Percentiles rank a stretch among this genome's conserved stretches.
Conservation (phyloP, 2,888 invertebrate species). For the Odiellus spinosus region DNA sequence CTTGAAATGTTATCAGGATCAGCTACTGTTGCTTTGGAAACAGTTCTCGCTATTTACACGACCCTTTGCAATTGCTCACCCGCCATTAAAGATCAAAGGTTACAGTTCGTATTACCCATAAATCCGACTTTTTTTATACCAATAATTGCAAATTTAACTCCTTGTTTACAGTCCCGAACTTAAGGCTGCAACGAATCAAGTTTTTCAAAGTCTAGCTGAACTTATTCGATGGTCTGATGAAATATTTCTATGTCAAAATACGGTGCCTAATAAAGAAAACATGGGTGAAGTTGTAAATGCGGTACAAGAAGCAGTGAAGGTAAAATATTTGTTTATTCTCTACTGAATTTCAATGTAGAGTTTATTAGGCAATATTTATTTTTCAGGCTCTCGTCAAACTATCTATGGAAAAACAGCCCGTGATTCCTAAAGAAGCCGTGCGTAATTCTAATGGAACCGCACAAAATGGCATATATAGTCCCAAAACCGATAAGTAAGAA, state of each 20-base stretch:
- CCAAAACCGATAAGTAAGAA: constrained; percentile 16
- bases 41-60: constrained; percentile 70
- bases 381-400: constrained; percentile 52
- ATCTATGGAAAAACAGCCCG: constrained; percentile 62
- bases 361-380: too few relatives aligned
- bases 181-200: constrained; percentile 63
- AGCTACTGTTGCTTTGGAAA: constrained; percentile 82
- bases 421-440: constrained; percentile 26
- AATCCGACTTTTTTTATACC: too few relatives aligned
- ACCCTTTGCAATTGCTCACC: constrained; percentile 34
- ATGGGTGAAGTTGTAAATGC: constrained; percentile 50
- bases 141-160: too few relatives aligned
- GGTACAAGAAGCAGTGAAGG: constrained; percentile 55
- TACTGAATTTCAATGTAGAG: neutral
- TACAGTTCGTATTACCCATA: too few relatives aligned
- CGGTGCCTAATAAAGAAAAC: constrained; percentile 38
- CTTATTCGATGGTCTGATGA: constrained; percentile 79
- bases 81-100: neutral
- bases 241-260: constrained; percentile 45
- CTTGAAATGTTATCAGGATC: constrained; percentile 85
- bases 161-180: constrained; percentile 56
- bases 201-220: constrained; percentile 70
- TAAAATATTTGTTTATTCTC: constrained; percentile 24
- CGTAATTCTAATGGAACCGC: constrained; percentile 7
- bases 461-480: constrained; percentile 11